phyloP scores from a whole-genome alignment of 2,888 invertebrate species.

The Lasiommata megera region DNA sequence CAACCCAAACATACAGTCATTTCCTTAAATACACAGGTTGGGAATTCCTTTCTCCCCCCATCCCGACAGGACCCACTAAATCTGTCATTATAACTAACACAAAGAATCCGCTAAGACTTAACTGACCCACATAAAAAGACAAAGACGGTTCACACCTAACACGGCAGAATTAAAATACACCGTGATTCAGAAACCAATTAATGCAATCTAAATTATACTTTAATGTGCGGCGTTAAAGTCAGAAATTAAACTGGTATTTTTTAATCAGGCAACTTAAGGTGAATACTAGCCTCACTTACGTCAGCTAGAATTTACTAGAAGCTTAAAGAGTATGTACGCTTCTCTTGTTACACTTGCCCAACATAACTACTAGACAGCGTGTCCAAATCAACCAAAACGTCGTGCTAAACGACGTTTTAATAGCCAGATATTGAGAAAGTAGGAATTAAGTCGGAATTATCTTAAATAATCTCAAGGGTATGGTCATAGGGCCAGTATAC shows the following conservation, averaged over 20 bases:
- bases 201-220: slow-evolving; percentile 12
- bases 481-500: too few species aligned
- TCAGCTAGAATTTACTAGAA: too few species aligned
- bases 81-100: slow-evolving; percentile 39
- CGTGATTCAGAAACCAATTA: slow-evolving; percentile 35
- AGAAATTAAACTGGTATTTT: slow-evolving; percentile 7
- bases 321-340: too few species aligned
- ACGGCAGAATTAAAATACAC: slow-evolving; percentile 39
- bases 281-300: background rate
- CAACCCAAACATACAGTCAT: slow-evolving; percentile 9
- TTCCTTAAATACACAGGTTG: slow-evolving; percentile 30
- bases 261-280: slow-evolving; percentile 7
- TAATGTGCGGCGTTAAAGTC: slow-evolving; percentile 16
- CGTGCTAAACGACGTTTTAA: too few species aligned
- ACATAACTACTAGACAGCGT: too few species aligned
- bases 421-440: too few species aligned
- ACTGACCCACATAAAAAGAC: slow-evolving; percentile 41
- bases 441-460: too few species aligned
- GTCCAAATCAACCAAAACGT: too few species aligned
- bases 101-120: slow-evolving; percentile 39
- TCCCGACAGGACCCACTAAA: slow-evolving; percentile 33
- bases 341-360: too few species aligned
- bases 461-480: too few species aligned
- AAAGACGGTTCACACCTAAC: slow-evolving; percentile 38
- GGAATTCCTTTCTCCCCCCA: slow-evolving; percentile 25